Evolutionary conservation across 2,888 invertebrate species (phyloP), one percentile per base, ranked within the genome.

Genomic region (Oxycera nigricornis): DNA sequence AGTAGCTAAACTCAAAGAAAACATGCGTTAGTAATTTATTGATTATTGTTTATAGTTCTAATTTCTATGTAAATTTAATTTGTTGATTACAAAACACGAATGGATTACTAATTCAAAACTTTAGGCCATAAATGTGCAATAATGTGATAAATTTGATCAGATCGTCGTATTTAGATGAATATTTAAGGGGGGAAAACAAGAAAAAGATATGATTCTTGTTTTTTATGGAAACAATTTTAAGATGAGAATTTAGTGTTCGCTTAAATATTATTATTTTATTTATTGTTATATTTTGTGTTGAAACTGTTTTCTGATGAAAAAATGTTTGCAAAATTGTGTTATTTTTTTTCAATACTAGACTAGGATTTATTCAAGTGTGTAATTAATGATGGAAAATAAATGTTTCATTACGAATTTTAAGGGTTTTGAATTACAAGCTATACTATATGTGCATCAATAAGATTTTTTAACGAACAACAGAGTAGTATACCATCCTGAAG

Each of bases 41-140:
- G 57, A n/a, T 57, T 72, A 20, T 57, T 57, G 20, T 57, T 57
- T 9, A 57, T 57, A 6, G 2, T 4, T 57, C 57, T 2, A 7
- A 52, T 52, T 6, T 17, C 17, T 62, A 31, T 30, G 11, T 30
- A 30, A 31, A 1, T 11, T 62, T 62, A 59, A 28, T 17, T 62
- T 62, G 26, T 17, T 30, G 28, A 31, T 65, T 35, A 39, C 1
- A 65, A 39, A 14, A 62, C 9, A 9, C 3, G 41, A 22, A 22
- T 24, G 26, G 9, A 20, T 39, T 3, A 24, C 50, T 46, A 39
- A 4, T 46, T 41, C 26, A 41, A 46, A 41, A 41, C 39, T 55
- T 72, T 62, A 39, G 84, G 83, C 84, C 84, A 82, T 78, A 80
- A 80, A 62, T 81, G 84, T 84, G 83, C 84, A 83, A 83, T 84